These are phyloP conservation scores for Napeogenes sylphis DNA, from an alignment of 2,888 invertebrate species.

Conservation along the genomic window DNA sequence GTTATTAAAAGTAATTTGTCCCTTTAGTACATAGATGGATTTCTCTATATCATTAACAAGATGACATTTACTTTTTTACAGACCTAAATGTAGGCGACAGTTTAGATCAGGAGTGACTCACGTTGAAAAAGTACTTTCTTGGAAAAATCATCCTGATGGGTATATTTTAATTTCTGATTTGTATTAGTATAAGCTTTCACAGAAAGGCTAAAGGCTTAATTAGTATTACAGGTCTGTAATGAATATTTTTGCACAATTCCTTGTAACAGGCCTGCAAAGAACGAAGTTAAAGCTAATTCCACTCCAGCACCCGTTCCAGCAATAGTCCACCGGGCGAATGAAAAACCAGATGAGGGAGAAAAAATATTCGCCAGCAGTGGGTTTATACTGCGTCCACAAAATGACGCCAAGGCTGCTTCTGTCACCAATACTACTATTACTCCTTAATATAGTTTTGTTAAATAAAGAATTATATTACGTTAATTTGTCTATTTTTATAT, in stretches of 20 bases:
- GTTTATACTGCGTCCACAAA: conserved; percentile 45
- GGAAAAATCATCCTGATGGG: conserved; percentile 66
- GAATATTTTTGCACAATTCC: too few relatives aligned
- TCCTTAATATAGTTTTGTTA: conserved; percentile 3
- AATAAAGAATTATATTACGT: conserved; percentile 9
- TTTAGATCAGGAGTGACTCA: conserved; percentile 63
- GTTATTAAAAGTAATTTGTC: conserved; percentile 26
- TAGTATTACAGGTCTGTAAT: background rate
- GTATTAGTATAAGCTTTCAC: conserved; percentile 3
- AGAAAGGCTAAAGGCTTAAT: background rate
- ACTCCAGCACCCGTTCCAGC: conserved; percentile 29
- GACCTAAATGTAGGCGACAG: conserved; percentile 61
- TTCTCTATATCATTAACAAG: background rate
- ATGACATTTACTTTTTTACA: conserved; percentile 30
- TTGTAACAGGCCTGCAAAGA: conserved; percentile 48
- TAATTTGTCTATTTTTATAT: background rate
- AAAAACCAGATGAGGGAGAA: conserved; percentile 38
- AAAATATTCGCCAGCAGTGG: conserved; percentile 53
- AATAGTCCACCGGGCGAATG: conserved; percentile 37
- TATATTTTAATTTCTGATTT: conserved; percentile 31
- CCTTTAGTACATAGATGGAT: too few relatives aligned
- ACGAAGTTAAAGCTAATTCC: conserved; percentile 36
- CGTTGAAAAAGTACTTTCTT: conserved; percentile 52
- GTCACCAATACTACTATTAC: conserved; percentile 13
- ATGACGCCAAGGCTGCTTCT: conserved; percentile 32